Conservation (phyloP, 2,797 vertebrate genomes). For the Trachurus trachurus region DNA sequence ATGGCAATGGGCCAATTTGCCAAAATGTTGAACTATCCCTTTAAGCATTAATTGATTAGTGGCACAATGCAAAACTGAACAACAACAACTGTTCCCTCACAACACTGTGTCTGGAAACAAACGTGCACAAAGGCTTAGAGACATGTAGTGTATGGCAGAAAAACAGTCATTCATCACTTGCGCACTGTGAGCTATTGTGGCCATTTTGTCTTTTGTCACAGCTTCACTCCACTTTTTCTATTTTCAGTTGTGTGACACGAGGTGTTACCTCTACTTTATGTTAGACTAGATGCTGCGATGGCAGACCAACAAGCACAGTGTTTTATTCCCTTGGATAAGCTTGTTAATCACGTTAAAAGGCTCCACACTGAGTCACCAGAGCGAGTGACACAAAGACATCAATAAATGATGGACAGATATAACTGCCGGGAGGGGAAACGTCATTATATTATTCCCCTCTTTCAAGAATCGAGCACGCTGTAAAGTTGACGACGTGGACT, state of each 20-base stretch:
- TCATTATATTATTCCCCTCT: constrained; percentile 28
- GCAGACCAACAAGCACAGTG: constrained; percentile 33
- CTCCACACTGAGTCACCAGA: constrained; percentile 45
- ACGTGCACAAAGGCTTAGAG: constrained; percentile 6
- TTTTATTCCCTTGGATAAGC: constrained; percentile 33
- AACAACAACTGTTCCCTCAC: background rate
- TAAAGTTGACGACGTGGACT: constrained; percentile 29
- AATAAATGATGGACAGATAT: constrained; percentile 40
- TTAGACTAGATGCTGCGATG: constrained; percentile 19
- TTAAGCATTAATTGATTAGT: constrained; percentile 8
- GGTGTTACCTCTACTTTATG: constrained; percentile 49
- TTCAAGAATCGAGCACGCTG: constrained; percentile 19
- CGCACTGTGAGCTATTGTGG: constrained; percentile 50
- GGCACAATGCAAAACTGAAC: background rate
- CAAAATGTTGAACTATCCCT: too few species aligned
- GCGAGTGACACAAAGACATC: constrained; percentile 43
- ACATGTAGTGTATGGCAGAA: constrained; percentile 9
- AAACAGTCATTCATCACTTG: constrained; percentile 45
- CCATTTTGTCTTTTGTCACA: constrained; percentile 57
- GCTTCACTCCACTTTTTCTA: constrained; percentile 43
- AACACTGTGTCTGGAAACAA: background rate
- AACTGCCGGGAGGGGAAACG: constrained; percentile 18
- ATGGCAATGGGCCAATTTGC: too few species aligned
- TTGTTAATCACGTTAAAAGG: constrained; percentile 69
- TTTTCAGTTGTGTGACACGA: constrained; percentile 59